Percentiles rank a stretch among this genome's conserved stretches.
Conservation (phyloP, 2,888 invertebrate species). For the Tortrix viridana region DNA sequence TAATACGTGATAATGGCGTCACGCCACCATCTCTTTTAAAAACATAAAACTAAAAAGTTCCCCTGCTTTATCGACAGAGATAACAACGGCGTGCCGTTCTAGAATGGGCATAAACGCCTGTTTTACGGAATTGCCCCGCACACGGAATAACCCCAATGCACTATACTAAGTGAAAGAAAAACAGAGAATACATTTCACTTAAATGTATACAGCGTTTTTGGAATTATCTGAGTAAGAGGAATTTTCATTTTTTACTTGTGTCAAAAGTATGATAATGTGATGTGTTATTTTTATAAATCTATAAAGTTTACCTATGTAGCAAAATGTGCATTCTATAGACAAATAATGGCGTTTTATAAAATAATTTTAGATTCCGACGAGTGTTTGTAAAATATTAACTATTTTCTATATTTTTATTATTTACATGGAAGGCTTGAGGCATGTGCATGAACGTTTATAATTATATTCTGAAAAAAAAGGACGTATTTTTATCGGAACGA, state of each 20-base stretch:
- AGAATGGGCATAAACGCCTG: too few species aligned
- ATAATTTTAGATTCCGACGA: conserved; percentile 33
- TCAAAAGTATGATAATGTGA: conserved; percentile 23
- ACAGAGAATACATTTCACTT: neutral
- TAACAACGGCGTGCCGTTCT: too few species aligned
- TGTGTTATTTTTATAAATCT: conserved; percentile 27
- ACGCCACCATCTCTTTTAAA: too few species aligned
- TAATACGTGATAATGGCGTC: too few species aligned
- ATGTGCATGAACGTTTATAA: conserved; percentile 58
- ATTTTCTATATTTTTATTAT: conserved; percentile 53
- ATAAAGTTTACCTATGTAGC: conserved; percentile 32
- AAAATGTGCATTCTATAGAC: conserved; percentile 33
- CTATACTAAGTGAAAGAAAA: neutral
- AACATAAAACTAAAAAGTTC: too few species aligned
- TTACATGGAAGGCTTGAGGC: conserved; percentile 79
- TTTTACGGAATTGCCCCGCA: too few species aligned
- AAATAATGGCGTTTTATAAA: conserved; percentile 30
- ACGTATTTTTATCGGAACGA: conserved; percentile 47
- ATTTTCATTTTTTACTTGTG: conserved; percentile 10
- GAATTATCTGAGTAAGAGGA: too few species aligned
- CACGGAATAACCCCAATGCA: too few species aligned
- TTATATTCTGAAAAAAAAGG: conserved; percentile 50
- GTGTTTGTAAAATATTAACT: conserved; percentile 38
- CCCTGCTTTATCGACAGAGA: too few species aligned
- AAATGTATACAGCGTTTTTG: too few species aligned